Evolutionary conservation across 1,140 invertebrate species (phyloP), one percentile per base, ranked within the genome.

Genomic region (Campoletis sonorensis): DNA sequence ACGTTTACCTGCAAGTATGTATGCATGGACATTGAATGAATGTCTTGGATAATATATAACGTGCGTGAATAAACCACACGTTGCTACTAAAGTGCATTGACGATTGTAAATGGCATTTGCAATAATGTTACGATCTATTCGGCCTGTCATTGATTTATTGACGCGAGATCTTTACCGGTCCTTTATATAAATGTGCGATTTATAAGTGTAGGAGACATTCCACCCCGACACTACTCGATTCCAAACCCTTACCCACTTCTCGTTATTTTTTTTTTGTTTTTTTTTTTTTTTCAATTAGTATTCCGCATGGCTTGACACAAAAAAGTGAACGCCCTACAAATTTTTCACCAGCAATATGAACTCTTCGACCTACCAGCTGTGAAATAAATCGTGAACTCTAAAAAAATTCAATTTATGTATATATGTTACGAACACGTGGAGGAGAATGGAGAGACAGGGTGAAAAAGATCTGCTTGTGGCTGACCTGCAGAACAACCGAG

Each of bases 81-180:
- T 27, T 11, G 30, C 4, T 11, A 37, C 23, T 33, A 51, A 75
- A 51, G 72, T 15, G 72, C 49, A 54, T 51, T 33, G 70, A 72
- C 70, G 70, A 75, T 75, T 49, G 45, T 30, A 75, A 75, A 75
- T 75, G 72, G 72, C 72, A 75, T 64, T 54, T 75, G 72, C 49
- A 51, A 51, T 75, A 75, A 75, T 75, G 72, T 75, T 58, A 75
- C 23, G 49, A 75, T 54, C 72, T 75, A 26, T 64, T 23, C 18
- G 3, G 49, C n/a, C 13, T 75, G 72, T 75, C 72, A 75, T 75
- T 75, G 72, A 75, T 75, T 75, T 75, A 75, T 75, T 33, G 72
- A 75, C 72, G 23, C 18, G n/a, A 11, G 23, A 33, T 75, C 72
- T 23, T 23, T 33, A 58, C 15, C 72, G 49, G 72, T 75, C 4